Evolutionary conservation across 2,113 vertebrate species (phyloP).

Genomic region (Tupaia tana): DNA sequence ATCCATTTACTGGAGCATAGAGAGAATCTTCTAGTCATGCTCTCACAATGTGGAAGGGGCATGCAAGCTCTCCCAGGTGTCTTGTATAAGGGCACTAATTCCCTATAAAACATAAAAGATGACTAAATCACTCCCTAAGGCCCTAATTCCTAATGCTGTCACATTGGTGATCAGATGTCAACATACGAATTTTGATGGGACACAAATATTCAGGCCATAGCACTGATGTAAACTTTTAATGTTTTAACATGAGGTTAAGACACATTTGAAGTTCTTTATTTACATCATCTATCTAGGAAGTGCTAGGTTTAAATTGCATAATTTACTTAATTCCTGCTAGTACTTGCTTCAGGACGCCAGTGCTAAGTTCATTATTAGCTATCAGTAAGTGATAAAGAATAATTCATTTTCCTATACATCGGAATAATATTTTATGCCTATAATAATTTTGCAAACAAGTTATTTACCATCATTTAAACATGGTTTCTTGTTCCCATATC

Average conservation of each 20-base stretch:
- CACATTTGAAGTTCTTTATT: background rate
- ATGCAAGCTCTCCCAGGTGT: too few species aligned
- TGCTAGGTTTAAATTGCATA: background rate
- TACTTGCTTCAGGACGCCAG: background rate
- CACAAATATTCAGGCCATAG: background rate
- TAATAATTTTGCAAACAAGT: background rate
- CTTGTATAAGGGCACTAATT: background rate
- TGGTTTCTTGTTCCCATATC: background rate
- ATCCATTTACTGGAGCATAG: too few species aligned
- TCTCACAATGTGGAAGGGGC: background rate
- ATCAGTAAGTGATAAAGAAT: background rate
- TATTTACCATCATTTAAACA: background rate
- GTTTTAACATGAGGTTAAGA: background rate
- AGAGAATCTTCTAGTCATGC: background rate
- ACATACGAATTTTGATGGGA: background rate
- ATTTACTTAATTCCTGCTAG: background rate
- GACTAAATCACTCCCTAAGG: background rate
- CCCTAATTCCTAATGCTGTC: background rate
- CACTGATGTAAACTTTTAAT: background rate
- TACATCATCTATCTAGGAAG: background rate
- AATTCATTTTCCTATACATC: background rate
- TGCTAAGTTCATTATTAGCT: background rate
- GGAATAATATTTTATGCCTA: background rate
- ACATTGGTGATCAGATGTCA: background rate
- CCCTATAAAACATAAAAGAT: background rate